These are phyloP conservation scores for Heliocidaris tuberculata DNA, from an alignment of 35 echinoderm and acorn worm species.

Conservation along the genomic window DNA sequence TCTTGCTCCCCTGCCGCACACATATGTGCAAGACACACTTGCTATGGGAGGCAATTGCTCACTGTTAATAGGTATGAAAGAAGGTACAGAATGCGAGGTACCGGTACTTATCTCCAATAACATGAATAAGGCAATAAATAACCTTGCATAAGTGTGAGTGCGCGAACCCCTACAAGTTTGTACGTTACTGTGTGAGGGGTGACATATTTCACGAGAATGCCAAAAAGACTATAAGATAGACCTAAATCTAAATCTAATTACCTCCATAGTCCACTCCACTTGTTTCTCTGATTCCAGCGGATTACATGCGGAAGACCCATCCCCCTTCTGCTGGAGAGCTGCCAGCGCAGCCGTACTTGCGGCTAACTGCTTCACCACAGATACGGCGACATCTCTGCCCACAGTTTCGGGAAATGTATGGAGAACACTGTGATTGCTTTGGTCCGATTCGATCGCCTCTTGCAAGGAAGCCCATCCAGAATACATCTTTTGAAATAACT, in stretches of 20 bases:
- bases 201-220: too few relatives aligned
- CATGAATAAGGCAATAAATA: too few relatives aligned
- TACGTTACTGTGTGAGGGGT: too few relatives aligned
- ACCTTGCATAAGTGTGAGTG: too few relatives aligned
- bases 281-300: slow-evolving; percentile 86
- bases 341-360: slow-evolving; percentile 56
- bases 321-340: slow-evolving; percentile 50
- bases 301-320: slow-evolving; percentile 36
- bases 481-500: slow-evolving; percentile 68
- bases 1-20: too few relatives aligned
- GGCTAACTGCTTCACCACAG: slow-evolving; percentile 86
- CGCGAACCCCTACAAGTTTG: too few relatives aligned
- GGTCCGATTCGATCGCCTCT: slow-evolving; percentile 69
- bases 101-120: too few relatives aligned
- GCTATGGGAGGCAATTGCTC: too few relatives aligned
- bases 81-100: too few relatives aligned
- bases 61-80: too few relatives aligned
- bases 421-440: slow-evolving; percentile 82
- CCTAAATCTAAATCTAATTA: slow-evolving; percentile 9
- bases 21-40: too few relatives aligned
- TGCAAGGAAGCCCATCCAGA: slow-evolving; percentile 96
- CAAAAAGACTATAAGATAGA: too few relatives aligned
- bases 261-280: slow-evolving; percentile 98
- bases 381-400: slow-evolving; percentile 86
- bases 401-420: slow-evolving; percentile 78